phyloP scores from a whole-genome alignment of 2,888 invertebrate genomes.

The Trisateles emortualis region DNA sequence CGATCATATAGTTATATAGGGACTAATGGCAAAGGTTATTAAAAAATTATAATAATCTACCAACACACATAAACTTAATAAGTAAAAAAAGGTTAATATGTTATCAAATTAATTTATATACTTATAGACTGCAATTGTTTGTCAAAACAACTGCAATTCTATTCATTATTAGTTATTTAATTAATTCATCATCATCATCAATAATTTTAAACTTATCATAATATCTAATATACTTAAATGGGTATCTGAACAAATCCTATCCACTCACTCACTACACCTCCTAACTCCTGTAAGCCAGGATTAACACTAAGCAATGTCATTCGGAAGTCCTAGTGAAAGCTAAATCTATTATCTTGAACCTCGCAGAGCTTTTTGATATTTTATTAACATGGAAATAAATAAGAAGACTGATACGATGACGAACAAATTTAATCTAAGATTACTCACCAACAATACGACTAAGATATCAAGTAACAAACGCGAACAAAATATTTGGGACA shows the following conservation, averaged over 20 bases:
- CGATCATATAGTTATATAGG: background rate
- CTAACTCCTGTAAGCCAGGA: too few species aligned
- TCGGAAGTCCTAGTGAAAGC: too few species aligned
- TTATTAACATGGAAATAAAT: too few species aligned
- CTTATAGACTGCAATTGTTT: constrained; percentile 1
- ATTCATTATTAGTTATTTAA: background rate
- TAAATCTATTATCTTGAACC: too few species aligned
- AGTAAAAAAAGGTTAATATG: constrained; percentile 36
- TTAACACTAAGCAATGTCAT: too few species aligned
- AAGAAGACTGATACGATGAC: too few species aligned
- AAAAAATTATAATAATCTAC: background rate
- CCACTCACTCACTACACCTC: too few species aligned
- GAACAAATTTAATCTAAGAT: background rate
- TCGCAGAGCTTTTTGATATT: background rate
- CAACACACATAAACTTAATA: background rate
- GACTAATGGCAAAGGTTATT: background rate
- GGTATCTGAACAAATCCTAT: too few species aligned
- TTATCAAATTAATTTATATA: constrained; percentile 22
- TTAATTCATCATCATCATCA: too few species aligned
- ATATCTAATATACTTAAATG: too few species aligned
- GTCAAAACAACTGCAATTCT: background rate
- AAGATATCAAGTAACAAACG: constrained; percentile 18
- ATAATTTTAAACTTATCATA: too few species aligned
- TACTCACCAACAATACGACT: background rate
- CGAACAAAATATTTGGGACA: constrained; percentile 9